Conservation (phyloP, 2,888 invertebrate species). For the Eupeodes luniger region DNA sequence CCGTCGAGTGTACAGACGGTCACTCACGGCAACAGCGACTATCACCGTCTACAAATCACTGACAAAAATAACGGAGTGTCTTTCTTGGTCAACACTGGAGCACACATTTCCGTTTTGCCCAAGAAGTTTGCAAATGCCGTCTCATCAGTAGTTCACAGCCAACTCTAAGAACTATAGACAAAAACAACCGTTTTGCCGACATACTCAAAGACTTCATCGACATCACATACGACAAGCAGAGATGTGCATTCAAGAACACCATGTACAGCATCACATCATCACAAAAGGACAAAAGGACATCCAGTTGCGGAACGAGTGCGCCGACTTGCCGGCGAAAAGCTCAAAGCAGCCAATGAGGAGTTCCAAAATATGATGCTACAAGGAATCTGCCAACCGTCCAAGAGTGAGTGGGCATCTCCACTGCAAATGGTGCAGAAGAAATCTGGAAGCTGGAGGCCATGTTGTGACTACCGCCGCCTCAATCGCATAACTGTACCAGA, state of each 20-base stretch:
- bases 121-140: neutral
- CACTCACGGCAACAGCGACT: neutral
- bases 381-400: slow-evolving; percentile 82
- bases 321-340: slow-evolving; percentile 78
- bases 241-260: slow-evolving; percentile 26
- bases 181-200: slow-evolving; percentile 13
- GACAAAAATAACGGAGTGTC: neutral
- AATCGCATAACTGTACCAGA: no score
- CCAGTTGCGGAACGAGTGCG: slow-evolving; percentile 70
- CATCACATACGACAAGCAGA: slow-evolving; percentile 12
- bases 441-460: slow-evolving; percentile 78
- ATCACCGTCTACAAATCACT: neutral
- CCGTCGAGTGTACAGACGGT: slow-evolving; percentile 22
- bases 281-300: slow-evolving; percentile 57
- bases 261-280: slow-evolving; percentile 59
- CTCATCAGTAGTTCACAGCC: slow-evolving; percentile 25
- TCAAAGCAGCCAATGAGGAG: no score
- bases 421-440: slow-evolving; percentile 79
- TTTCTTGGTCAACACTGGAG: slow-evolving; percentile 40
- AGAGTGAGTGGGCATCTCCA: slow-evolving; percentile 82
- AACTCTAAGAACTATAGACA: slow-evolving; percentile 19
- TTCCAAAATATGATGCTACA: slow-evolving; percentile 75
- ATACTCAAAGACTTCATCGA: slow-evolving; percentile 16
- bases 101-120: slow-evolving; percentile 30
- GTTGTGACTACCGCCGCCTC: no score